Evolutionary conservation across 2,113 vertebrate genomes (phyloP).

Genomic region (Halichoerus grypus): DNA sequence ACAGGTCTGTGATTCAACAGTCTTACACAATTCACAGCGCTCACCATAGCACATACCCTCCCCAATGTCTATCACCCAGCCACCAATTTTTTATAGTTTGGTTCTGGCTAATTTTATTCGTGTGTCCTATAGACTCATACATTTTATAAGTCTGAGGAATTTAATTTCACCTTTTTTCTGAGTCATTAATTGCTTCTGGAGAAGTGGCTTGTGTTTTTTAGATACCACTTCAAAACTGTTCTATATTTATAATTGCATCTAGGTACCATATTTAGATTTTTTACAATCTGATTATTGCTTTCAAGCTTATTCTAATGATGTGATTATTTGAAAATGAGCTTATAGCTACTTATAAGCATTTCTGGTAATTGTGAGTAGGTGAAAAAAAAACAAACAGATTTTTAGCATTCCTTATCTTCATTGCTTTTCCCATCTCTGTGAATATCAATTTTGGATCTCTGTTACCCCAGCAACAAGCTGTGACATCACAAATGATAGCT

Average conservation of each 20-base stretch:
- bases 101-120: not conserved
- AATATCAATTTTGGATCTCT: constrained; percentile 74
- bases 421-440: constrained; percentile 53
- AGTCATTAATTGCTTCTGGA: not conserved
- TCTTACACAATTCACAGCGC: no score
- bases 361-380: constrained; percentile 26
- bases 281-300: constrained; percentile 46
- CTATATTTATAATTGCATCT: constrained; percentile 38
- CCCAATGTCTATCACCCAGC: no score
- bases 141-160: not conserved
- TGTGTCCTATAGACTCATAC: not conserved
- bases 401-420: constrained; percentile 22
- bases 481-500: constrained; percentile 73
- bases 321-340: constrained; percentile 56
- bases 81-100: not conserved
- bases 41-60: no score
- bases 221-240: not conserved
- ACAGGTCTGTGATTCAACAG: no score
- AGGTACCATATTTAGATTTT: not conserved
- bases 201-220: constrained; percentile 20
- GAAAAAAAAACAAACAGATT: not conserved
- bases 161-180: constrained; percentile 18
- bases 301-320: constrained; percentile 10
- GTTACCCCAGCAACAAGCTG: constrained; percentile 82
- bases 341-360: not conserved